A percentile compares a stretch with the other conserved stretches of the same genome.
These are phyloP conservation scores for Pherbina coryleti DNA, from an alignment of 2,888 invertebrate species.

Conservation along the genomic window DNA sequence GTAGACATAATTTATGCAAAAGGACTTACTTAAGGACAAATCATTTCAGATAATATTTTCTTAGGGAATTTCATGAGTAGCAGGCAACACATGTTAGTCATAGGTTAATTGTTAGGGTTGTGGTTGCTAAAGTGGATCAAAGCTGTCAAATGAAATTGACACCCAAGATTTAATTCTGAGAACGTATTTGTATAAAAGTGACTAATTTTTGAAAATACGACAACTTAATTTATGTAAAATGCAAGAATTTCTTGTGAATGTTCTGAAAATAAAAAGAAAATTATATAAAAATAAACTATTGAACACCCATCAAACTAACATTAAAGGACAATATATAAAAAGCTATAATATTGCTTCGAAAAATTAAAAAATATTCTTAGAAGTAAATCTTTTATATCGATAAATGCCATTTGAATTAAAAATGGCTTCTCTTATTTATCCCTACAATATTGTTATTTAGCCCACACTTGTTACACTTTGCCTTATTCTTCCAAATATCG, in stretches of 20 bases:
- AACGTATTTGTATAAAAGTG: not conserved
- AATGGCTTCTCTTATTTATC: too few relatives aligned
- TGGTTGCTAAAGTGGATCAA: not conserved
- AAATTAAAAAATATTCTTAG: too few relatives aligned
- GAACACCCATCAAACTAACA: too few relatives aligned
- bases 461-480: not conserved
- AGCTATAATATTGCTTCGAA: too few relatives aligned
- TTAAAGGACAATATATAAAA: too few relatives aligned
- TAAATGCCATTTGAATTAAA: too few relatives aligned
- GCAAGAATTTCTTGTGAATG: too few relatives aligned
- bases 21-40: not conserved
- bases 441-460: too few relatives aligned
- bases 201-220: not conserved
- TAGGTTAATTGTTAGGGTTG: not conserved
- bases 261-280: too few relatives aligned
- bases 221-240: too few relatives aligned
- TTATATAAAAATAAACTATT: too few relatives aligned
- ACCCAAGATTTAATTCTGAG: not conserved
- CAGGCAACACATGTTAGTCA: not conserved
- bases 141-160: not conserved
- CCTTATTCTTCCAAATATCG: not conserved
- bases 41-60: not conserved
- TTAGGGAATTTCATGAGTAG: not conserved
- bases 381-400: too few relatives aligned
- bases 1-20: not conserved